phyloP scores from a whole-genome alignment of 2,113 vertebrate species.

The Athene cunicularia region DNA sequence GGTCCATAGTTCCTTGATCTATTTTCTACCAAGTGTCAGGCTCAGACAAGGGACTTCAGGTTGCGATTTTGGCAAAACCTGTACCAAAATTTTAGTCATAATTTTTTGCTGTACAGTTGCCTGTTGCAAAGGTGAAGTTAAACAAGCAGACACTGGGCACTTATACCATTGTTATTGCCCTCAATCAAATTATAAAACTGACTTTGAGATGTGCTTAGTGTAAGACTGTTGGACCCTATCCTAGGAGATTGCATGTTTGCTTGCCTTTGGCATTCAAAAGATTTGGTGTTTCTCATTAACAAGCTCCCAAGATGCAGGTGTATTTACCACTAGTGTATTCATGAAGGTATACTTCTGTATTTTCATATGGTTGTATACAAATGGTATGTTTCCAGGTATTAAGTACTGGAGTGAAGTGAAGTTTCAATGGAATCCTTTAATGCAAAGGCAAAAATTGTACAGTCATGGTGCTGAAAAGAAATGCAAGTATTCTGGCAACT shows the following conservation, averaged over 20 bases:
- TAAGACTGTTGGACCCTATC: background rate
- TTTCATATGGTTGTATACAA: background rate
- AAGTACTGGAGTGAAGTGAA: background rate
- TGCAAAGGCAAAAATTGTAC: background rate
- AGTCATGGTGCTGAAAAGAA: background rate
- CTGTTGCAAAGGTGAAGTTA: background rate
- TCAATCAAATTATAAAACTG: background rate
- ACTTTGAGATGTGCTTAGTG: background rate
- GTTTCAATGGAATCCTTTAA: background rate
- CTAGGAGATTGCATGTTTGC: background rate
- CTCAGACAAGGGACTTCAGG: background rate
- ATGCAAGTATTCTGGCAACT: background rate
- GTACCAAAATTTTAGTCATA: background rate
- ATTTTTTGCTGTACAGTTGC: background rate
- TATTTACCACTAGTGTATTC: background rate
- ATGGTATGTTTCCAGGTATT: background rate
- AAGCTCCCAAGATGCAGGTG: background rate
- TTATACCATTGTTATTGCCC: background rate
- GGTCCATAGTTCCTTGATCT: background rate
- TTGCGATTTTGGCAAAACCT: background rate
- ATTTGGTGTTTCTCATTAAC: background rate
- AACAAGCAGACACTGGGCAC: background rate
- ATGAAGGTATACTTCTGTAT: background rate
- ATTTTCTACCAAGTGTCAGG: background rate
- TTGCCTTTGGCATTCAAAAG: background rate